Percentiles rank a stretch among this genome's conserved stretches.
Evolutionary conservation across 92 coral and sea anemone genomes (phyloP).

Genomic region (Parazoanthus swiftii): DNA sequence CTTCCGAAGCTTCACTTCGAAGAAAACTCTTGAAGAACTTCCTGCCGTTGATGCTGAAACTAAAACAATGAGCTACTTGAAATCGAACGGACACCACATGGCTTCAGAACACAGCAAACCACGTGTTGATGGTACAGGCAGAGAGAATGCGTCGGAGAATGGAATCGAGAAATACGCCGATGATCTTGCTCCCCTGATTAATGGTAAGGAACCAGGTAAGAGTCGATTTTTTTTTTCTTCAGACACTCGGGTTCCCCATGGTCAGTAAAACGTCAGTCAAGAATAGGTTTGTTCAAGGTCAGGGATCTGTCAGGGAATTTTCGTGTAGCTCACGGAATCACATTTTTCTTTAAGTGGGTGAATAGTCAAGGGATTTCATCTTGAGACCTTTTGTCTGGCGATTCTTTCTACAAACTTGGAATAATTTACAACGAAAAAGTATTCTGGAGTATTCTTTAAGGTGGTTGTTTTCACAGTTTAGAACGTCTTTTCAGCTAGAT

Average conservation of each 20-base stretch:
- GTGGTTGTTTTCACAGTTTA: no score
- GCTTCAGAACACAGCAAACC: conserved; percentile 22
- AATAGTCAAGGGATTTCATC: no score
- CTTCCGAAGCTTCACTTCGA: conserved; percentile 13
- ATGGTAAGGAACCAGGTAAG: conserved; percentile 19
- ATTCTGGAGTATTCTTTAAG: no score
- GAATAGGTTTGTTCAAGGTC: no score
- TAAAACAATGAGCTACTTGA: conserved; percentile 82
- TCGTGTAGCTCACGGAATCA: no score
- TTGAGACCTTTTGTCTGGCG: no score
- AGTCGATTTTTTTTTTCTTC: neutral
- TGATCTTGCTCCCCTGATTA: neutral
- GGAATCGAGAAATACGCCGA: conserved; percentile 30
- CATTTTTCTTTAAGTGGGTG: no score
- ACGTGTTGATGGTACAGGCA: conserved; percentile 46
- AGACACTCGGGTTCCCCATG: neutral
- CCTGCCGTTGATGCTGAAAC: conserved; percentile 84
- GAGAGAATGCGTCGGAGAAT: conserved; percentile 48
- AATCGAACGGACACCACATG: conserved; percentile 73
- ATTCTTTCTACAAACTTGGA: no score
- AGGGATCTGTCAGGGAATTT: no score
- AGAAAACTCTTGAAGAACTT: conserved; percentile 69
- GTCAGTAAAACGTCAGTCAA: no score
- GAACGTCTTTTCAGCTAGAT: no score
- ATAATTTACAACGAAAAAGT: no score